Percentiles rank a stretch among this genome's conserved stretches.
Conservation (phyloP, 2,797 vertebrate species). For the Centroberyx gerrardi region DNA sequence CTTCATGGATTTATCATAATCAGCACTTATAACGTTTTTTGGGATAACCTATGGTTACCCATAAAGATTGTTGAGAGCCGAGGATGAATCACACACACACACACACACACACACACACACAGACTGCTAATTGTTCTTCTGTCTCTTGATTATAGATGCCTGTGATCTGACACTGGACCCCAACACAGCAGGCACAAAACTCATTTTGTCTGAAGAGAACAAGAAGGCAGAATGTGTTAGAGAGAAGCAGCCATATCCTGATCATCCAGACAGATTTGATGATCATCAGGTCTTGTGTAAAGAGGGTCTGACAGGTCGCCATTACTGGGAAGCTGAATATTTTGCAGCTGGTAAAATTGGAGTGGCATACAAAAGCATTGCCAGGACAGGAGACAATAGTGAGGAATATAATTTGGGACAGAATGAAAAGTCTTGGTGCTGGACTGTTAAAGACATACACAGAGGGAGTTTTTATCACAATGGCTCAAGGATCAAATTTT, state of each 20-base stretch:
- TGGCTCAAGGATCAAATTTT: background rate
- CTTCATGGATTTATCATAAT: too few species aligned
- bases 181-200: background rate
- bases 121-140: background rate
- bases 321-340: constrained; percentile 57
- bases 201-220: constrained; percentile 22
- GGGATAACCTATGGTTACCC: too few species aligned
- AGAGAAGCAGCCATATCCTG: constrained; percentile 10
- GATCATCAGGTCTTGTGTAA: accelerated
- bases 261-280: constrained; percentile 21
- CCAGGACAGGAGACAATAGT: background rate
- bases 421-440: constrained; percentile 58
- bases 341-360: accelerated
- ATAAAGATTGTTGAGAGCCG: too few species aligned
- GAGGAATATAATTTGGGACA: accelerated
- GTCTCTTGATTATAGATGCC: constrained; percentile 34
- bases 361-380: constrained; percentile 51
- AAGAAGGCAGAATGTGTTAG: background rate
- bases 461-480: constrained; percentile 8
- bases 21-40: too few species aligned
- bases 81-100: too few species aligned
- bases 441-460: accelerated
- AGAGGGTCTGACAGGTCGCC: constrained; percentile 40
- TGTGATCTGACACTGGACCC: constrained; percentile 52
- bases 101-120: too few species aligned